These are phyloP conservation scores for Actenoides hombroni DNA, from an alignment of 2,113 vertebrate genomes.

Conservation along the genomic window DNA sequence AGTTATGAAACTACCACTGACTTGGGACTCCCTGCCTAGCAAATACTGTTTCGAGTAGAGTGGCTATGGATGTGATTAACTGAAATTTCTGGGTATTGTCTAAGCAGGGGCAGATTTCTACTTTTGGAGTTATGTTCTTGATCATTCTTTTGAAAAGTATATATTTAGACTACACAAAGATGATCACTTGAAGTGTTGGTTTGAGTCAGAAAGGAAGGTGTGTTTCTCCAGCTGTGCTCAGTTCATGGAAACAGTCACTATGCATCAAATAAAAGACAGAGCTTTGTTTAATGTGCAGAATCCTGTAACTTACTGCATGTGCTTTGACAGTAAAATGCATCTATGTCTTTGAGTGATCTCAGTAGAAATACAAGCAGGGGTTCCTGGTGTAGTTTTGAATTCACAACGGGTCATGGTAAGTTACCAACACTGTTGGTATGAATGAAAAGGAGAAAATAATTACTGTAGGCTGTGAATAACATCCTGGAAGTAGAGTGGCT, in stretches of 20 bases:
- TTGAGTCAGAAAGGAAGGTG: neutral
- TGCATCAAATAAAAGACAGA: neutral
- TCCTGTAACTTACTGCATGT: neutral
- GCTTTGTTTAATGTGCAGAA: neutral
- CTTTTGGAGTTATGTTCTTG: neutral
- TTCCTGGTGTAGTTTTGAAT: neutral
- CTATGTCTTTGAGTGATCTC: neutral
- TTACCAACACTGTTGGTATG: neutral
- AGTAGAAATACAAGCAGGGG: neutral
- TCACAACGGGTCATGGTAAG: neutral
- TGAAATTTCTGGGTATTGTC: neutral
- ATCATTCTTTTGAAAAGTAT: neutral
- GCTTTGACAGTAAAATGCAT: neutral
- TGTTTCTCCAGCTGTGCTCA: neutral
- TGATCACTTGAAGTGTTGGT: neutral
- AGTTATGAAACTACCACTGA: neutral
- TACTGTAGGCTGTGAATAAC: constrained; percentile 2
- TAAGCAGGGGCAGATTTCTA: neutral
- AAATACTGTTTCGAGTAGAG: neutral
- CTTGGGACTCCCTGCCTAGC: neutral
- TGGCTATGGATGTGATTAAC: neutral
- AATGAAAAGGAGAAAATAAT: neutral
- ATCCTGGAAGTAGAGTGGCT: neutral
- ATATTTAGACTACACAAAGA: neutral
- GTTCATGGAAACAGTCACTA: neutral